phyloP scores from a whole-genome alignment of 2,888 invertebrate genomes.

The Volucella zonaria region DNA sequence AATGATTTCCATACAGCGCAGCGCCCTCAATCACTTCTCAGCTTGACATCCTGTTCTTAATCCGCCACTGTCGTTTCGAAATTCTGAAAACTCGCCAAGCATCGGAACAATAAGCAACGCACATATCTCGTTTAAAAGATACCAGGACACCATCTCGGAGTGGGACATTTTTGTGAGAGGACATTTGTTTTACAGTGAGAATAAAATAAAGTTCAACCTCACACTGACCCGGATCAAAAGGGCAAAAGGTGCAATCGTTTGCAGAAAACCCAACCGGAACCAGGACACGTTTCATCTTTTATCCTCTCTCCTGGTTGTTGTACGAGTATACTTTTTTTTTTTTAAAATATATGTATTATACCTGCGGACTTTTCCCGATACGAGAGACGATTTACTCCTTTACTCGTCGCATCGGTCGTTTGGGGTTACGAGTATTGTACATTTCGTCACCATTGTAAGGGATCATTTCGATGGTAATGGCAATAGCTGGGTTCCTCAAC shows the following conservation, averaged over 20 bases:
- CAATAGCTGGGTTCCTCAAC: slow-evolving; percentile 10
- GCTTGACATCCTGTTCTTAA: too few relatives aligned
- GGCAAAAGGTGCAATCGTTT: slow-evolving; percentile 43
- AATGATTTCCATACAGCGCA: too few relatives aligned
- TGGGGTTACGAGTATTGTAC: slow-evolving; percentile 35
- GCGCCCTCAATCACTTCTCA: too few relatives aligned
- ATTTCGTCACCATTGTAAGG: slow-evolving; percentile 41
- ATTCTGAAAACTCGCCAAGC: too few relatives aligned
- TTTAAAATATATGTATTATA: background rate
- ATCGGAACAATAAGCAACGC: background rate
- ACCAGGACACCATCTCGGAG: background rate
- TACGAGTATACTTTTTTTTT: slow-evolving; percentile 13
- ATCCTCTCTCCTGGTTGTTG: slow-evolving; percentile 22
- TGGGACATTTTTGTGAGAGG: background rate
- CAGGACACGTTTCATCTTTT: slow-evolving; percentile 37
- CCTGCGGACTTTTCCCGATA: background rate
- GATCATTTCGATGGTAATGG: slow-evolving; percentile 22
- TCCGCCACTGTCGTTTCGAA: too few relatives aligned
- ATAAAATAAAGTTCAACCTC: slow-evolving; percentile 38
- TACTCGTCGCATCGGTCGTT: background rate
- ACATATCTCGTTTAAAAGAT: slow-evolving; percentile 10
- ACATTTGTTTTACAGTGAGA: slow-evolving; percentile 48
- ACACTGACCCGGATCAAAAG: slow-evolving; percentile 33
- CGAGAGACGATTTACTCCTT: slow-evolving; percentile 34
- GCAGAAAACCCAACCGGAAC: slow-evolving; percentile 27